These are phyloP conservation scores for Tachystola acroxantha DNA, from an alignment of 2,888 invertebrate genomes.

Conservation along the genomic window DNA sequence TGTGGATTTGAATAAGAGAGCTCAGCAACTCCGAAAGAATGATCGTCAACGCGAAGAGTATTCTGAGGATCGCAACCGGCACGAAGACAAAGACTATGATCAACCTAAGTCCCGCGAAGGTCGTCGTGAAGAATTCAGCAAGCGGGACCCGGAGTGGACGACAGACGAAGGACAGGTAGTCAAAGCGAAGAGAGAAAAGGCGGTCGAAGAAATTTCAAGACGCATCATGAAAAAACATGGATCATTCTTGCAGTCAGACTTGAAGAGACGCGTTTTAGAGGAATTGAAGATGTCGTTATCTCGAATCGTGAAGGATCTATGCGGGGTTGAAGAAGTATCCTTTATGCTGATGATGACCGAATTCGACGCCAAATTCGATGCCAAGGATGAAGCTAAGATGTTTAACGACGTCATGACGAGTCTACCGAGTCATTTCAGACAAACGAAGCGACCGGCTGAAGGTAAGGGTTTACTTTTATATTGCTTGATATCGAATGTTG, in stretches of 20 bases:
- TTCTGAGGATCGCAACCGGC: conserved; percentile 19
- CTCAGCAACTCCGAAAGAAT: conserved; percentile 41
- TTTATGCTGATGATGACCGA: conserved; percentile 57
- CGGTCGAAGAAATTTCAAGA: conserved; percentile 41
- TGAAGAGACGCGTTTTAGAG: conserved; percentile 32
- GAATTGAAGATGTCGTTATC: conserved; percentile 35
- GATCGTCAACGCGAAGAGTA: conserved; percentile 23
- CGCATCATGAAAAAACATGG: conserved; percentile 42
- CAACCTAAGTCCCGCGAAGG: conserved; percentile 6
- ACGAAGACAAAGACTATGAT: conserved; percentile 2
- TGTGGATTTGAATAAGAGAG: conserved; percentile 49
- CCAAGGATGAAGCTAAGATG: conserved; percentile 43
- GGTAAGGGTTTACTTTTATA: conserved; percentile 55
- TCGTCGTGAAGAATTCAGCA: conserved; percentile 1
- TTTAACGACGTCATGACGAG: conserved; percentile 42
- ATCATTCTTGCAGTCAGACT: conserved; percentile 26
- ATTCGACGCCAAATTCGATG: conserved; percentile 43
- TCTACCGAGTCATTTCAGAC: conserved; percentile 39
- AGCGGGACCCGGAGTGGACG: not conserved
- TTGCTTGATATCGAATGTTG: conserved; percentile 3
- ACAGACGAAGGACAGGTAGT: conserved; percentile 4
- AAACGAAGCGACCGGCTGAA: conserved; percentile 39
- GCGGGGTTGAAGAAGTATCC: conserved; percentile 47
- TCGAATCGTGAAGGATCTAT: conserved; percentile 44
- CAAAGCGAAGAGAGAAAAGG: conserved; percentile 47